Percentiles rank a stretch among this genome's conserved stretches.
These are phyloP conservation scores for Halcyon senegalensis DNA, from an alignment of 2,113 vertebrate species.

Conservation along the genomic window DNA sequence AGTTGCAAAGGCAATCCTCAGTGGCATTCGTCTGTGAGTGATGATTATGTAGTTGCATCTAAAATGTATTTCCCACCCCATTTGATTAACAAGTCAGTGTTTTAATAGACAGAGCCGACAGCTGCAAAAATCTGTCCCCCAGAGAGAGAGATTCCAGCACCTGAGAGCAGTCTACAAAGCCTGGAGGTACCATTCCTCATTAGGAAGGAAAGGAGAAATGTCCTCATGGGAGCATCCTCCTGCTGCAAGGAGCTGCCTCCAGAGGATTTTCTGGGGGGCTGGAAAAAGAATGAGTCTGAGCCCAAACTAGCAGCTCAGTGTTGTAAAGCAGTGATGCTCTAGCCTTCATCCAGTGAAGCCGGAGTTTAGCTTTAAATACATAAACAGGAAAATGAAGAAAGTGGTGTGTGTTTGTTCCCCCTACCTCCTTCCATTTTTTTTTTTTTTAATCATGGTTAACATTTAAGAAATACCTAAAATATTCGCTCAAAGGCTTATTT, in stretches of 20 bases:
- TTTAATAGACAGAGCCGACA: slow-evolving; percentile 10
- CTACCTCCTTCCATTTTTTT: not conserved
- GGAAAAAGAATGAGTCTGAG: not conserved
- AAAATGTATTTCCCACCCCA: slow-evolving; percentile 35
- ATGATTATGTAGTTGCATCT: slow-evolving; percentile 25
- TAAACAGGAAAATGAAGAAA: not conserved
- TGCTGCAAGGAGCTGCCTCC: not conserved
- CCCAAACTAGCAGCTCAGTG: not conserved
- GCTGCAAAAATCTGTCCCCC: slow-evolving; percentile 14
- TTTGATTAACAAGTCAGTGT: slow-evolving; percentile 24
- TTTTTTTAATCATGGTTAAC: not conserved
- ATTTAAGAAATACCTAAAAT: not conserved
- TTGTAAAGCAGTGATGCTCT: not conserved
- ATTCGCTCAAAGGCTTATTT: not conserved
- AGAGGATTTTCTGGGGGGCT: not conserved
- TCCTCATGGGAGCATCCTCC: not conserved
- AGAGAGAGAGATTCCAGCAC: not conserved
- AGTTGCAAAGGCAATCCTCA: not conserved
- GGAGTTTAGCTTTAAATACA: not conserved
- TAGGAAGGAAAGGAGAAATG: not conserved
- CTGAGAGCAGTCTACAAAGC: not conserved
- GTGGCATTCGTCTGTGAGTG: not conserved
- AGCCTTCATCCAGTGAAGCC: not conserved
- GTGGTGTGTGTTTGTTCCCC: not conserved
- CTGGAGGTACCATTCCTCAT: not conserved